phyloP scores from a whole-genome alignment of 1,140 invertebrate species.

The Hetaerina americana region DNA sequence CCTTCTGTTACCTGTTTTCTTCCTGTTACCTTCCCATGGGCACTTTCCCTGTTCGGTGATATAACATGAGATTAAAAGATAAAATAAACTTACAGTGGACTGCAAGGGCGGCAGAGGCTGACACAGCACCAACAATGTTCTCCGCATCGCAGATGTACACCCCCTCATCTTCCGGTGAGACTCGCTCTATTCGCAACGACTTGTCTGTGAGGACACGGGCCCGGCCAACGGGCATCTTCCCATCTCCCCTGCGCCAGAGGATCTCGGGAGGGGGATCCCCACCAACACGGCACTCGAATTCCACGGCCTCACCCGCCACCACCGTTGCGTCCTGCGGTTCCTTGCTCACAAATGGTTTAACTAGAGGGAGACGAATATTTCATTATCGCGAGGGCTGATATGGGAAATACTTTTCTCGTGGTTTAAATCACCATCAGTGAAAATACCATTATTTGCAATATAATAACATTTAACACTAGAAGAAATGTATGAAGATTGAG shows the following conservation, averaged over 20 bases:
- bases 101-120: constrained; percentile 54
- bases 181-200: constrained; percentile 57
- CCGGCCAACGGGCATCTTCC: constrained; percentile 62
- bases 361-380: constrained; percentile 39
- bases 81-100: constrained; percentile 54
- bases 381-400: constrained; percentile 3
- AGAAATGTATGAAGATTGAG: no score
- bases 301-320: constrained; percentile 61
- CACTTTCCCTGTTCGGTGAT: no score
- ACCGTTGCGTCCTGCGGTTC: constrained; percentile 74
- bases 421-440: no score
- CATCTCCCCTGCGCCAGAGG: constrained; percentile 78
- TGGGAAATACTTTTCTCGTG: no score
- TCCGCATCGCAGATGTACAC: constrained; percentile 68
- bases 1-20: no score
- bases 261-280: constrained; percentile 82
- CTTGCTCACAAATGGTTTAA: constrained; percentile 76
- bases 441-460: no score
- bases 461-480: no score
- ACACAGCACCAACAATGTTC: constrained; percentile 61
- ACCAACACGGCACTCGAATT: constrained; percentile 77
- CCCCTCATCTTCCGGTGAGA: constrained; percentile 62
- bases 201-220: constrained; percentile 61
- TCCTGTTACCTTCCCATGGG: no score
- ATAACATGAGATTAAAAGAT: no score